Percentiles rank a stretch among this genome's conserved stretches.
These are phyloP conservation scores for Chelidonichthys spinosus DNA, from an alignment of 2,797 vertebrate species.

Conservation along the genomic window DNA sequence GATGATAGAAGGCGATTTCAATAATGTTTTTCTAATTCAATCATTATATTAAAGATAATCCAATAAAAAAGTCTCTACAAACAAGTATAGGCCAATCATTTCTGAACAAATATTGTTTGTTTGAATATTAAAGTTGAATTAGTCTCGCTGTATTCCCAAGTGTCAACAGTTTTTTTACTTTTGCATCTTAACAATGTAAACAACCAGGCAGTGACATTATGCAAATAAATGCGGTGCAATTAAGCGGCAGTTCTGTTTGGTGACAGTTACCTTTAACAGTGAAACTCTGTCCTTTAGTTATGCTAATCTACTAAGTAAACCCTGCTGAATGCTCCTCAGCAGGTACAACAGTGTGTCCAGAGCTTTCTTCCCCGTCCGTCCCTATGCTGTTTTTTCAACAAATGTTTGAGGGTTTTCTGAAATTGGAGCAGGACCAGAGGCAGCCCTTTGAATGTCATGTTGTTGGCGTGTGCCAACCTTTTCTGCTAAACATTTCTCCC, in stretches of 20 bases:
- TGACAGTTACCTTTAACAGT: constrained; percentile 53
- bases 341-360: constrained; percentile 35
- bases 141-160: constrained; percentile 1
- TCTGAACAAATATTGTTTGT: not conserved
- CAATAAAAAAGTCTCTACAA: not conserved
- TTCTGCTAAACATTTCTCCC: constrained; percentile 75
- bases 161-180: constrained; percentile 35
- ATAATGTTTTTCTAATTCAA: not conserved
- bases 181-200: constrained; percentile 37
- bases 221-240: constrained; percentile 45
- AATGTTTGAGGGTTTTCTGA: constrained; percentile 76
- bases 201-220: constrained; percentile 47
- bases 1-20: not conserved
- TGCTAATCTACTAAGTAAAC: constrained; percentile 53
- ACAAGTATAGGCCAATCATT: not conserved
- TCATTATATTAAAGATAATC: not conserved
- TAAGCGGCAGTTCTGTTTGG: constrained; percentile 40
- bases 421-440: constrained; percentile 76
- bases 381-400: constrained; percentile 59
- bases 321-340: constrained; percentile 36
- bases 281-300: constrained; percentile 60
- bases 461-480: constrained; percentile 78
- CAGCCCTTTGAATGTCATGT: constrained; percentile 79
- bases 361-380: constrained; percentile 32
- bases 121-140: not conserved